A percentile compares a stretch with the other conserved stretches of the same genome.
phyloP scores from a whole-genome alignment of 37 sponge, comb jelly and placozoan genomes.

The Trichoplax adhaerens region DNA sequence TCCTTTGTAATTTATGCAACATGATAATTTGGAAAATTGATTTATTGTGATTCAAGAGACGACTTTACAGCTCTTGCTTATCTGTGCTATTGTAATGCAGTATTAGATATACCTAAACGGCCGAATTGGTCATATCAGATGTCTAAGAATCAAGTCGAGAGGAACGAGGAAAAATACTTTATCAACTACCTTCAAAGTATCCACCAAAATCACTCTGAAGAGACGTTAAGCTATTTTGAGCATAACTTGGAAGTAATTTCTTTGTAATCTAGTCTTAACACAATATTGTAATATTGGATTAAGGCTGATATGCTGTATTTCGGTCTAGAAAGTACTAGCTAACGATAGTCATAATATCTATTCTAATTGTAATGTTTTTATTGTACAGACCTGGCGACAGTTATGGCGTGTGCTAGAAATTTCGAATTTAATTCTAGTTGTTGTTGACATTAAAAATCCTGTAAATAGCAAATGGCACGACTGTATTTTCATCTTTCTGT shows the following conservation, averaged over 20 bases:
- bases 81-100: background rate
- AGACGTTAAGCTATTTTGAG: constrained; percentile 73
- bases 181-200: constrained; percentile 39
- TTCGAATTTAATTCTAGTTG: constrained; percentile 61
- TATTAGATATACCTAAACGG: constrained; percentile 62
- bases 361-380: background rate
- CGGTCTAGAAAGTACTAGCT: no score
- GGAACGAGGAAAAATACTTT: constrained; percentile 40
- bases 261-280: background rate
- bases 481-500: no score
- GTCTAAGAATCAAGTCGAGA: constrained; percentile 41
- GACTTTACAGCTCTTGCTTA: no score
- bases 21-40: no score
- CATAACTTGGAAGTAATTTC: constrained; percentile 71
- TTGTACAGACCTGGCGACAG: constrained; percentile 79
- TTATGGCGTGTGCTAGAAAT: constrained; percentile 93
- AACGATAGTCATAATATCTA: background rate
- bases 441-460: constrained; percentile 66
- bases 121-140: constrained; percentile 55
- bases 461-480: constrained; percentile 10
- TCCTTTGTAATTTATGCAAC: background rate
- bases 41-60: no score
- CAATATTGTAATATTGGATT: no score
- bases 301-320: no score
- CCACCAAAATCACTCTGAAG: constrained; percentile 14